phyloP scores from a whole-genome alignment of 2,113 vertebrate species.

The Alaudala cheleensis region DNA sequence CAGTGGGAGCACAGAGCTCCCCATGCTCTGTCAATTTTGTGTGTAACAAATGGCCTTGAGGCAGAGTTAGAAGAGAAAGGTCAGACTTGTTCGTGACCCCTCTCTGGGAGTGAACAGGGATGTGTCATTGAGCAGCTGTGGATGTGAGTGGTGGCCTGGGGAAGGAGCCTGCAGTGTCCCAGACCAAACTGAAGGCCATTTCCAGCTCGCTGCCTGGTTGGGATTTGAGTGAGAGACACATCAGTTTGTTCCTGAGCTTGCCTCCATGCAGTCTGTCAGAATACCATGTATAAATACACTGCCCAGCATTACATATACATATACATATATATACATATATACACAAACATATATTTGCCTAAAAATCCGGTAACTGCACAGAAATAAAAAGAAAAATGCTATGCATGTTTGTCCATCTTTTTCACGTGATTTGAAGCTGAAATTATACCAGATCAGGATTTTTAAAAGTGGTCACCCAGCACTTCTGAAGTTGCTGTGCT shows the following conservation, averaged over 20 bases:
- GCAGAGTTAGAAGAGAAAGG: neutral
- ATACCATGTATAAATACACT: neutral
- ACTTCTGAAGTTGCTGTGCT: neutral
- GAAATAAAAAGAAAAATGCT: neutral
- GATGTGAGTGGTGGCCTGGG: rapidly evolving
- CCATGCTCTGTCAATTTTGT: neutral
- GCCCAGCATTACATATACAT: neutral
- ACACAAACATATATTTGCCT: neutral
- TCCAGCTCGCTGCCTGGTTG: rapidly evolving
- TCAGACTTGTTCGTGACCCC: neutral
- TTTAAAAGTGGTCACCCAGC: neutral
- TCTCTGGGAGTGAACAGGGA: neutral
- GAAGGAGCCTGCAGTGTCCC: neutral
- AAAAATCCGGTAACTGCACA: neutral
- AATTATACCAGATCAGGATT: neutral
- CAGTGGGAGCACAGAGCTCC: neutral
- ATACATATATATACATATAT: rapidly evolving
- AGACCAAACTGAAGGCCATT: neutral
- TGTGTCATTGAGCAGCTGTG: rapidly evolving
- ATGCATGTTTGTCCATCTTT: neutral
- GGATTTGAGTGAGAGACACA: neutral
- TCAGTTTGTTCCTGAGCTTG: neutral
- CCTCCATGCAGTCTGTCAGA: neutral
- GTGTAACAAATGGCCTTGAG: neutral
- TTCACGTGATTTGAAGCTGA: neutral